A percentile compares a stretch with the other conserved stretches of the same genome.
These are phyloP conservation scores for Anarrhichthys ocellatus DNA, from an alignment of 2,113 vertebrate species.

Conservation along the genomic window DNA sequence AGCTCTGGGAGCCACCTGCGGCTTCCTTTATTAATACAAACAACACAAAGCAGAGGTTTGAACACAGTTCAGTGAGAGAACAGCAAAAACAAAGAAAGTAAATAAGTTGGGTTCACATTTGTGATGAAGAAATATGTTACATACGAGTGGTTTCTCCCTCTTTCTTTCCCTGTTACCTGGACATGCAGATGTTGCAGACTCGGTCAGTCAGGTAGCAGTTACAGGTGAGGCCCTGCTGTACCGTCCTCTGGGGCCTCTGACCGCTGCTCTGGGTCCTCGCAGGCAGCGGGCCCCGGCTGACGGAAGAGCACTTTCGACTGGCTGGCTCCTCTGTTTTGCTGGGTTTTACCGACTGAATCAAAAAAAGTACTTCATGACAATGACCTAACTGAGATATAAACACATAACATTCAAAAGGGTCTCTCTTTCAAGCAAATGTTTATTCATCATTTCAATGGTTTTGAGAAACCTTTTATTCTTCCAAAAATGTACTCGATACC, in stretches of 20 bases:
- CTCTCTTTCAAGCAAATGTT: neutral
- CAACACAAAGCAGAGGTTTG: neutral
- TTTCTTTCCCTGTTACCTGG: constrained; percentile 83
- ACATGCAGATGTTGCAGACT: constrained; percentile 95
- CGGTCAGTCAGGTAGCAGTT: constrained; percentile 91
- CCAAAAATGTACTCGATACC: neutral
- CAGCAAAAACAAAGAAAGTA: neutral
- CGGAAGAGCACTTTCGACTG: constrained; percentile 78
- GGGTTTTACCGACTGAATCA: constrained; percentile 84
- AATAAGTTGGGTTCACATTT: neutral
- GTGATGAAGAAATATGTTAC: neutral
- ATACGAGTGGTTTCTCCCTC: neutral
- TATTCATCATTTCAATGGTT: neutral
- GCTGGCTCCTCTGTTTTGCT: constrained; percentile 83
- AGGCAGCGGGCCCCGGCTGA: constrained; percentile 81
- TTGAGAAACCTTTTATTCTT: neutral
- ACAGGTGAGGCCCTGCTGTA: constrained; percentile 85
- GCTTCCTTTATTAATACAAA: constrained; percentile 80
- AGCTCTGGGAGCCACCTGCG: constrained; percentile 94
- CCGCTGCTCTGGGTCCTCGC: constrained; percentile 74
- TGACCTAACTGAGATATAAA: neutral
- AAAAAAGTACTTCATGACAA: constrained; percentile 9
- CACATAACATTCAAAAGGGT: neutral
- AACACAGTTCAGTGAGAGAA: neutral
- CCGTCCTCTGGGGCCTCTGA: constrained; percentile 80